A percentile compares a stretch with the other conserved stretches of the same genome.
Evolutionary conservation across 1,140 invertebrate genomes (phyloP).

Genomic region (Hyphantria cunea): DNA sequence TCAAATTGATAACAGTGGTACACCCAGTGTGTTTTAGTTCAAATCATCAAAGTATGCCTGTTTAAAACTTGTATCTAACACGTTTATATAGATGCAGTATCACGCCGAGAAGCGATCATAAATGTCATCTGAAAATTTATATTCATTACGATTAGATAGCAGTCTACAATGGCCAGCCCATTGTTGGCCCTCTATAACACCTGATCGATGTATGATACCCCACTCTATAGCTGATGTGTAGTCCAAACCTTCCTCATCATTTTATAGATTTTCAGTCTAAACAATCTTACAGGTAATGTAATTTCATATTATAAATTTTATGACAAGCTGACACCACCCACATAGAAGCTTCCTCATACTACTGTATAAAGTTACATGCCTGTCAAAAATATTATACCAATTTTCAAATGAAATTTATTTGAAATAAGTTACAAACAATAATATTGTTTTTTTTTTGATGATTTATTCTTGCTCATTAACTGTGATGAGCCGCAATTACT

Average conservation of each 20-base stretch:
- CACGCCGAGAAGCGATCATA: constrained; percentile 72
- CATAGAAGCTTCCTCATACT: constrained; percentile 37
- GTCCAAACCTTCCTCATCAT: constrained; percentile 32
- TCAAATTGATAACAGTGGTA: constrained; percentile 63
- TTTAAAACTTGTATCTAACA: constrained; percentile 66
- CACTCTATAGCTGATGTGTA: constrained; percentile 64
- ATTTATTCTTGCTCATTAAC: no score
- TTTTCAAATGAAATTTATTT: no score
- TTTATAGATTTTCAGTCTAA: constrained; percentile 51
- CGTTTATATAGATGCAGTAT: constrained; percentile 72
- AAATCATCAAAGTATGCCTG: constrained; percentile 50
- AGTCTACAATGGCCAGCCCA: constrained; percentile 65
- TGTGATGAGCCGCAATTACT: no score
- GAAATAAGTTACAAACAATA: no score
- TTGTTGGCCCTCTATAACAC: constrained; percentile 67
- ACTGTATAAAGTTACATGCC: constrained; percentile 50
- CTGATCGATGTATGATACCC: constrained; percentile 77
- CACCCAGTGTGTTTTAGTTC: constrained; percentile 53
- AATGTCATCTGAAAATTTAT: constrained; percentile 80
- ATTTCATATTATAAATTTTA: constrained; percentile 61
- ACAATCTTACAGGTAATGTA: constrained; percentile 44
- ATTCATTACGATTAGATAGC: constrained; percentile 80
- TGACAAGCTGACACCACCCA: constrained; percentile 58
- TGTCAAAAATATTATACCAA: constrained; percentile 10
- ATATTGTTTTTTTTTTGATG: no score